Base-by-base conservation (phyloP, 2,113 vertebrate species). In the Spea bombifrons region DNA sequence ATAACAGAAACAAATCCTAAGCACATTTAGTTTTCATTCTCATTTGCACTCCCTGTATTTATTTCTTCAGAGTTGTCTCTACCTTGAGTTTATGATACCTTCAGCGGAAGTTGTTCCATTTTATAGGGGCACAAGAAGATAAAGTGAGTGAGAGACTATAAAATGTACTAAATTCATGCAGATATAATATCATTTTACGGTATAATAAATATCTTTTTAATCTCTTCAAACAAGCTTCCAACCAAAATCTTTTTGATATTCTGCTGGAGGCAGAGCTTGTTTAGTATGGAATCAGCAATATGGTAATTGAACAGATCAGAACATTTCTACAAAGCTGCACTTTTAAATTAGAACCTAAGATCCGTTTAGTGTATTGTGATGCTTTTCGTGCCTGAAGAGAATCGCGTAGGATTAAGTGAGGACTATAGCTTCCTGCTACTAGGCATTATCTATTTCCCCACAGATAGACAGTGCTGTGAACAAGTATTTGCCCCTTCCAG, bases 221-320 rank as follows among this genome's bases (percentile, higher is more conserved):
- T 59, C 55, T 59, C 55, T 59, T 59, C 55, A 59, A 59, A 59
- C 9, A 13, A 59, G 15, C 55, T 59, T 59, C 4, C 3, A 59
- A 30, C 30, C 30, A 30, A 30, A 59, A 13, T 59, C 55, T 59
- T 59, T 53, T 59, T 59, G 8, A 59, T 59, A 12, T 7, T 12
- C 9, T 59, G 55, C 55, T 9, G 5, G 61, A 64, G 61, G 61
- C 17, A 64, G 55, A 13, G 55, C 55, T 59, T 5, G 16, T 30
- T 13, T 64, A 64, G 8, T 64, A 17, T 64, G 61, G 61, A 64
- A 64, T 64, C 61, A 30, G 61, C 61, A 64, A 7, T 64, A 64
- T 16, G 61, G 61, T 16, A 64, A 17, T 30, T 5, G 5, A 64
- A 64, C 3, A 64, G 16, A 64, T 64, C 61, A 16, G 61, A 64